Conservation (phyloP, 2,113 vertebrate species). For the Coracopsis vasa region DNA sequence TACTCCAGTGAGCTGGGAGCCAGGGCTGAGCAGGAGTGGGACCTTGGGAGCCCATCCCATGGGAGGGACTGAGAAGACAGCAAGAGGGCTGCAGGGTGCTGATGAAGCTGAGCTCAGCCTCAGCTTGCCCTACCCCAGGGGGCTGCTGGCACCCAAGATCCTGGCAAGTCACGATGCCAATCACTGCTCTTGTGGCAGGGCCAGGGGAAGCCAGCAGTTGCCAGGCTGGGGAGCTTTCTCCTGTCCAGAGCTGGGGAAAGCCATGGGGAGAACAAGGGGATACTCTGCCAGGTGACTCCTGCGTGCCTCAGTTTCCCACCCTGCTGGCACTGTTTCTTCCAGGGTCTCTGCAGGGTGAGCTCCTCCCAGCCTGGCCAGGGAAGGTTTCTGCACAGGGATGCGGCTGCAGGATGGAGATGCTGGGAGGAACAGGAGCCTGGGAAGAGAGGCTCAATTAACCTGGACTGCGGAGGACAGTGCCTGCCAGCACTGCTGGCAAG, state of each 20-base stretch:
- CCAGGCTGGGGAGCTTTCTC: neutral
- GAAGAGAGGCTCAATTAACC: slow-evolving; percentile 50
- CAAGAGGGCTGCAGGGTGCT: neutral
- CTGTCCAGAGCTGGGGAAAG: neutral
- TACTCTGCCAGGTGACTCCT: neutral
- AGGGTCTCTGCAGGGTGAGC: neutral
- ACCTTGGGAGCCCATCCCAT: neutral
- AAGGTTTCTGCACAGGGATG: neutral
- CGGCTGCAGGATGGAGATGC: neutral
- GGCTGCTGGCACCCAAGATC: neutral
- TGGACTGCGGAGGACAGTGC: slow-evolving; percentile 11
- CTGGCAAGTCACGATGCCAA: neutral
- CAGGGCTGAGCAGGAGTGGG: neutral
- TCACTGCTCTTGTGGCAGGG: neutral
- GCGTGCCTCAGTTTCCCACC: neutral
- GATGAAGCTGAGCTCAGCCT: neutral
- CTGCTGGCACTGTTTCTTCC: neutral
- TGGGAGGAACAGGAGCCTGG: neutral
- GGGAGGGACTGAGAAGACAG: neutral
- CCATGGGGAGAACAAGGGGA: neutral
- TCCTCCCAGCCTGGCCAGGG: neutral
- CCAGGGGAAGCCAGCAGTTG: neutral
- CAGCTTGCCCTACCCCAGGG: neutral
- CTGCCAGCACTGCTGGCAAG: slow-evolving; percentile 61
- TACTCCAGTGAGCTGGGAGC: neutral